Evolutionary conservation across 2,797 vertebrate genomes (phyloP), one percentile per base, ranked within the genome.

Genomic region (Scyliorhinus canicula): DNA sequence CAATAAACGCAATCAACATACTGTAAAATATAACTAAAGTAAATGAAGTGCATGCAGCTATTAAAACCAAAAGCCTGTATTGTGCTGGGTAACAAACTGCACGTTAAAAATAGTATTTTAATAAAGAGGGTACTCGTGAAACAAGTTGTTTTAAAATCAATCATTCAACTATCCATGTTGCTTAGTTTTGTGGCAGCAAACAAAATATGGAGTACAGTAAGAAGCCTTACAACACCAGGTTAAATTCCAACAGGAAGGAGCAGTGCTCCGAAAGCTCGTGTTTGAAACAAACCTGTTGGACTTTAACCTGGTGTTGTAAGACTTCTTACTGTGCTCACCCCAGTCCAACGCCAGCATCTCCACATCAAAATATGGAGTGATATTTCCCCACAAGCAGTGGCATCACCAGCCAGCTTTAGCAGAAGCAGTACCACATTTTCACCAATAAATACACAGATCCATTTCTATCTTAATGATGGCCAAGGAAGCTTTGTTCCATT

Each of bases 1-100:
- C 93, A 93, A 93, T 52, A 93, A 94, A 93, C 6, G 90, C 91
- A 71, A 63, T 93, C 90, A 93, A 94, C 55, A 65, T 91, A 71
- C 35, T 94, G 93, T 55, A 71, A 94, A 94, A 94, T 93, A 88
- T 65, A 91, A 91, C 57, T 26, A 93, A 93, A 93, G 63, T 71
- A 94, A 94, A 74, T 74, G 65, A 71, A 94, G 44, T 71, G 93
- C 67, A 74, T 94, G 93, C 93, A 94, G 65, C 44, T 69, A 93
- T 31, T 50, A 52, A 74, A 94, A 52, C 67, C 93, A 94, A 67
- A 71, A 71, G 93, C 67, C 35, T 94, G 93, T 65, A 93, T 31
- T 93, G 69, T 71, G 63, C 60, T 93, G 91, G 91, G 40, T 44
- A 93, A 71, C 28, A 71, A 93, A 93, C n/a, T n/a, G 44, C 65